These are phyloP conservation scores for Myotis yumanensis DNA, from an alignment of 2,113 vertebrate genomes.

Conservation along the genomic window DNA sequence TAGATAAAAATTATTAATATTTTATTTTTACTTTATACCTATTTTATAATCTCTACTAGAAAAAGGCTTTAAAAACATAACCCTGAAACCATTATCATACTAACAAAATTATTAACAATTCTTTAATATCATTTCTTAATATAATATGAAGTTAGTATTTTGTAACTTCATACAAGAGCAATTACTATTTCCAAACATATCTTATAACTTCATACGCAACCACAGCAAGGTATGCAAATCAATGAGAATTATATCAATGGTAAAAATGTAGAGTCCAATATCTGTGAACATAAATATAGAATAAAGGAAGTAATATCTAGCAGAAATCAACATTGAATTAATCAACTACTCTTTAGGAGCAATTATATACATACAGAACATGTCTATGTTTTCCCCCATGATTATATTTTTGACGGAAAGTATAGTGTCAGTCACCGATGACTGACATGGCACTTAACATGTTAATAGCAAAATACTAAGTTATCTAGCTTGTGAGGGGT, in stretches of 20 bases:
- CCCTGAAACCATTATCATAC: neutral
- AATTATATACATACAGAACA: neutral
- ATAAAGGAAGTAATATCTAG: neutral
- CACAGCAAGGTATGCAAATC: neutral
- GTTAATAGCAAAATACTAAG: neutral
- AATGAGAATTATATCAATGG: neutral
- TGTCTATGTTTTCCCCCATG: neutral
- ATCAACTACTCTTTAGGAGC: neutral
- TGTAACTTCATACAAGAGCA: neutral
- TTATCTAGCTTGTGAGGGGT: neutral
- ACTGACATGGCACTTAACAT: too few relatives aligned
- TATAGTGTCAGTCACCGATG: too few relatives aligned
- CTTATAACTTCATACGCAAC: neutral
- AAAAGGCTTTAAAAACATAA: neutral
- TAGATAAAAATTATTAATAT: neutral
- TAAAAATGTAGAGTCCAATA: neutral
- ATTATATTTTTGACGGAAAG: neutral
- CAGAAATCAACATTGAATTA: neutral
- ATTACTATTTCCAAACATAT: neutral
- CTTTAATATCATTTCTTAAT: neutral
- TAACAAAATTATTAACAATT: slow-evolving; percentile 41
- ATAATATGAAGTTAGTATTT: neutral
- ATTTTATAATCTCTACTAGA: neutral
- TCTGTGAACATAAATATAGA: neutral
- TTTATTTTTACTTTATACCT: neutral